phyloP scores from a whole-genome alignment of 2,113 vertebrate species.

The Pangasianodon hypophthalmus region DNA sequence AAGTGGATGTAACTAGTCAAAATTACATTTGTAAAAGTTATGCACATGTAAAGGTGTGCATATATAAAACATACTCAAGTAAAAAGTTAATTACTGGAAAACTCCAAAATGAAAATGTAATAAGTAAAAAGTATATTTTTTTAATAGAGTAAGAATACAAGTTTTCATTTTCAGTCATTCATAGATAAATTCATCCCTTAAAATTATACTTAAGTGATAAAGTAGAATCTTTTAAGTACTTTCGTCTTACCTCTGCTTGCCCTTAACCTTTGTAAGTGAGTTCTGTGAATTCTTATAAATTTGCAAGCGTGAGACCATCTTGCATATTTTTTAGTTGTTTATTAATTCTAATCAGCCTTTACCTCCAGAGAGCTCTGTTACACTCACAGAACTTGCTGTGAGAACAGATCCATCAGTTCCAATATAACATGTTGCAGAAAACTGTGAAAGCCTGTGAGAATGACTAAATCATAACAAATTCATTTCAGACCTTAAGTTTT shows the following conservation, averaged over 20 bases:
- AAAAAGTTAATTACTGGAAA: background rate
- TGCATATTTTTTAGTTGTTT: conserved; percentile 11
- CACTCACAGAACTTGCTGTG: conserved; percentile 2
- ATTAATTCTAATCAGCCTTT: conserved; percentile 37
- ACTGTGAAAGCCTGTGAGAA: conserved; percentile 5
- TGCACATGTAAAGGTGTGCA: background rate
- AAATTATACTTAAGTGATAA: background rate
- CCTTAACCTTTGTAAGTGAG: background rate
- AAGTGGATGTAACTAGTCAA: background rate
- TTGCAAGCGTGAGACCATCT: background rate
- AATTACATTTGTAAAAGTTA: background rate
- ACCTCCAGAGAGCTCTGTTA: background rate
- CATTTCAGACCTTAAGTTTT: background rate
- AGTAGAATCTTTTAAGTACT: background rate
- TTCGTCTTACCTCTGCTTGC: background rate
- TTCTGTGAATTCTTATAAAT: conserved; percentile 5
- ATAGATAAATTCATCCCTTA: background rate
- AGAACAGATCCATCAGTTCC: conserved; percentile 11
- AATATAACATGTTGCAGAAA: conserved; percentile 17
- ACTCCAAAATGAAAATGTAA: background rate
- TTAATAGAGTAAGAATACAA: background rate
- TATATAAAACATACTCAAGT: background rate
- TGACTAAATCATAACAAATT: conserved; percentile 38
- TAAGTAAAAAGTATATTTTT: background rate
- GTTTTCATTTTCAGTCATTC: background rate